Percentiles rank a stretch among this genome's conserved stretches.
These are phyloP conservation scores for Alcis repandata DNA, from an alignment of 2,888 invertebrate genomes.

Conservation along the genomic window DNA sequence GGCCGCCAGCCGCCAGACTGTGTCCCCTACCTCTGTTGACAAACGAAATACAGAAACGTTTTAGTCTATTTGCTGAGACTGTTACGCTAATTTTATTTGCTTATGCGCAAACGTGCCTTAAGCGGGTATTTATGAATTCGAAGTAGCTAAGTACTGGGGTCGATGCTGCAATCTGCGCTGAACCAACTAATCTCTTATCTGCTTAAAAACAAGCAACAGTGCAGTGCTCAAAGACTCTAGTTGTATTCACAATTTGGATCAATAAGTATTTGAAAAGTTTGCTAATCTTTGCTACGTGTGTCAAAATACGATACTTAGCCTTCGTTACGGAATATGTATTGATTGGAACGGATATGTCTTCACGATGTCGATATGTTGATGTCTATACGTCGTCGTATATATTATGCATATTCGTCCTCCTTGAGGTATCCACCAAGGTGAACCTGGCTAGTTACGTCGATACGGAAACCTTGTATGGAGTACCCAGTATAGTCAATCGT, in stretches of 20 bases:
- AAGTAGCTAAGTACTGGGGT: slow-evolving; percentile 45
- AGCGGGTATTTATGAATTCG: slow-evolving; percentile 53
- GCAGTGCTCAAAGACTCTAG: neutral
- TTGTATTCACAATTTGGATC: no score
- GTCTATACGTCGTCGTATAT: no score
- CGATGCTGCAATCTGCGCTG: slow-evolving; percentile 49
- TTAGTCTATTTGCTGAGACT: slow-evolving; percentile 66
- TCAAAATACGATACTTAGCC: no score
- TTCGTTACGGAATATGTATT: no score
- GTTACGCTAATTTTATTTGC: slow-evolving; percentile 70
- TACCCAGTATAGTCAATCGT: slow-evolving; percentile 38
- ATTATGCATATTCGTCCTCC: no score
- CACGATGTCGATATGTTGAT: no score
- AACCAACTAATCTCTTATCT: slow-evolving; percentile 47
- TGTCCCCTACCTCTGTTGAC: slow-evolving; percentile 64
- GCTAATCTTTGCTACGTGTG: no score
- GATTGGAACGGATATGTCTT: no score
- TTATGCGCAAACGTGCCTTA: slow-evolving; percentile 59
- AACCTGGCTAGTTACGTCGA: no score
- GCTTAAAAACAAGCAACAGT: slow-evolving; percentile 36
- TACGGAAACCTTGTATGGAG: no score
- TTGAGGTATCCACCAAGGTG: no score
- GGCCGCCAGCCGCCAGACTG: slow-evolving; percentile 60
- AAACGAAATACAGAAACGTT: slow-evolving; percentile 67
- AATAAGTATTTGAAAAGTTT: no score